Base-by-base conservation (phyloP, 2,888 invertebrate genomes). In the Nudaria mundana region DNA sequence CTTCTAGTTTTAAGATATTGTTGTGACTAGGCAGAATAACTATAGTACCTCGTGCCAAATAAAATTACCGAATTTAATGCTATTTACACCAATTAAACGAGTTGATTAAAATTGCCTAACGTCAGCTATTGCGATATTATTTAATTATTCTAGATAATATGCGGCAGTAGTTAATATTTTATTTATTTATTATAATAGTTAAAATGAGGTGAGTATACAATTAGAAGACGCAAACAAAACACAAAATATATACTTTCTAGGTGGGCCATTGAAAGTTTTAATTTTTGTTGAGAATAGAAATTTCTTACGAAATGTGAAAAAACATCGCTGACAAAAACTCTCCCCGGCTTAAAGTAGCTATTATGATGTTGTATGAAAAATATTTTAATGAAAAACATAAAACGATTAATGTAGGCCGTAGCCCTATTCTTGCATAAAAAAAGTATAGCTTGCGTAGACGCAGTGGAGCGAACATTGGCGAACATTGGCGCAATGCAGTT, bases 401-500 rank as follows among this genome's bases (percentile, higher is more conserved):
- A 64, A 63, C 49, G 28, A 45, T 55, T 47, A 51, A 70, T 64
- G 49, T 65, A 60, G 75, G 71, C 56, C 66, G n/a, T n/a, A 66
- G 60, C 71, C 74, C 74, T 73, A 68, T 63, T 66, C 62, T 72
- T 71, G 68, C 71, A 73, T 57, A 70, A 71, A 58, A 20, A 67
- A 64, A 64, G 44, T 56, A 54, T 49, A 52, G 57, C 49, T 30
- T 33, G 59, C 41, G 57, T 56, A 57, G 52, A 61, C 49, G 51
- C 68, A 71, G 47, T 55, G 46, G 58, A 71, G 66, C 72, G 72
- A 60, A 59, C 40, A 24, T n/a, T n/a, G n/a, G n/a, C n/a, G n/a
- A n/a, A 38, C 13, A 47, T 59, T 64, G 62, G 60, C 43, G 51
- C 56, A 61, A 53, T 44, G 40, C 41, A 39, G 36, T 37, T 20